Percentiles rank a stretch among this genome's conserved stretches.
Evolutionary conservation across 1,140 invertebrate species (phyloP).

Genomic region (Drosophila guanche): DNA sequence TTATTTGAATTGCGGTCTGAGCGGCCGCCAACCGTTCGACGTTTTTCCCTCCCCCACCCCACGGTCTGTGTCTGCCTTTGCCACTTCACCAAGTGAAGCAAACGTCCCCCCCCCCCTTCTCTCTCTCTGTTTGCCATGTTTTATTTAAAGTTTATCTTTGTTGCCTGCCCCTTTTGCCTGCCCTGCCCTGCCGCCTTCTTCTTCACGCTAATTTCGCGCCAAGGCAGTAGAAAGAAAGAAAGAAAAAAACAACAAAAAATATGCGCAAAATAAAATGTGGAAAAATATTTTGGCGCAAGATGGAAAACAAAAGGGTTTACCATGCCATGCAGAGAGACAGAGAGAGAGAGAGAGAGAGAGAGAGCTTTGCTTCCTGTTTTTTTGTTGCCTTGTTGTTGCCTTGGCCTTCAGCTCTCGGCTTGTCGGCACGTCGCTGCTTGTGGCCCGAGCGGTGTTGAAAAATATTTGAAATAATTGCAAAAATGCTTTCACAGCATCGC

Average conservation of each 20-base stretch:
- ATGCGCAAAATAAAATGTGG: conserved; percentile 78
- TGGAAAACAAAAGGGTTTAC: conserved; percentile 48
- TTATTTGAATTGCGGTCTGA: conserved; percentile 81
- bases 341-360: no score
- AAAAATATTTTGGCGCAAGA: conserved; percentile 75
- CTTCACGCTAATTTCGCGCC: conserved; percentile 76
- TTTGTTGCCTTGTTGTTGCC: not conserved
- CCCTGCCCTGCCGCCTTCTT: conserved; percentile 4
- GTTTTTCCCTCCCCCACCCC: conserved; percentile 23
- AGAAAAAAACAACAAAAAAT: conserved; percentile 28
- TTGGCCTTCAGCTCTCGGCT: conserved; percentile 4
- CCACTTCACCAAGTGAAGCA: not conserved
- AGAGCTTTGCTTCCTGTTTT: conserved; percentile 5
- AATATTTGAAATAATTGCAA: conserved; percentile 82
- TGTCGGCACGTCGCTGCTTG: conserved; percentile 71
- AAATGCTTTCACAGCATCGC: conserved; percentile 56
- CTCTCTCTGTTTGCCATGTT: conserved; percentile 66
- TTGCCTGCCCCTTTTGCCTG: conserved; percentile 4
- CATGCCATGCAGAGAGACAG: not conserved
- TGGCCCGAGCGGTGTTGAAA: conserved; percentile 72
- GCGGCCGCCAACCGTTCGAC: conserved; percentile 53
- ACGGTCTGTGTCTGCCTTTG: not conserved
- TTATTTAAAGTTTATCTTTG: conserved; percentile 81
- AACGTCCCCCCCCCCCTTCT: not conserved
- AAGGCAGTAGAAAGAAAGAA: conserved; percentile 48